Percentiles rank a stretch among this genome's conserved stretches.
These are phyloP conservation scores for Pterostichus niger DNA, from an alignment of 2,888 invertebrate species.

Conservation along the genomic window DNA sequence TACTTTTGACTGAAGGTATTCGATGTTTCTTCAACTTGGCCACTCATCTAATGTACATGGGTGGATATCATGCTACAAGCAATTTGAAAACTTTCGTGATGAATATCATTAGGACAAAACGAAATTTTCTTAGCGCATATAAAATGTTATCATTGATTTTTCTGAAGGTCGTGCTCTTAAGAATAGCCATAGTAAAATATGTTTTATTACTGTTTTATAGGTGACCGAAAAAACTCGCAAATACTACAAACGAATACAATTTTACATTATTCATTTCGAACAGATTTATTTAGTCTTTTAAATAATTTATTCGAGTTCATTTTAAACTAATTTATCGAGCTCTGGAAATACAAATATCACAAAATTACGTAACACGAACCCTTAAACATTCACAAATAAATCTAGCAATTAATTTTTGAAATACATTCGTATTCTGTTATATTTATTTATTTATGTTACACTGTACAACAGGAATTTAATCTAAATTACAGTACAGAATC, in stretches of 20 bases:
- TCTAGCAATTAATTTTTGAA: no score
- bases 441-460: no score
- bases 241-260: no score
- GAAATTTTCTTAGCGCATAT: conserved; percentile 57
- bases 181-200: conserved; percentile 54
- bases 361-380: no score
- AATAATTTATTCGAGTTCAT: no score
- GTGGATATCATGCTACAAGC: conserved; percentile 51
- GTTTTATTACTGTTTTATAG: conserved; percentile 44
- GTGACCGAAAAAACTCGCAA: not conserved
- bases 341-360: no score
- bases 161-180: conserved; percentile 46
- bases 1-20: conserved; percentile 4
- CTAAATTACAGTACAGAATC: no score
- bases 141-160: conserved; percentile 55
- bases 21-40: conserved; percentile 37
- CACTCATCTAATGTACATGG: conserved; percentile 54
- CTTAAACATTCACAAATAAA: no score
- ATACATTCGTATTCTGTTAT: no score
- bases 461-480: no score
- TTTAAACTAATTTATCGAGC: no score
- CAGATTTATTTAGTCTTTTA: no score
- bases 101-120: conserved; percentile 64
- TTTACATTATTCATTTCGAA: not conserved
- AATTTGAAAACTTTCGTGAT: conserved; percentile 61